A percentile compares a stretch with the other conserved stretches of the same genome.
phyloP scores from a whole-genome alignment of 2,797 vertebrate species.

The Rhinella marina region DNA sequence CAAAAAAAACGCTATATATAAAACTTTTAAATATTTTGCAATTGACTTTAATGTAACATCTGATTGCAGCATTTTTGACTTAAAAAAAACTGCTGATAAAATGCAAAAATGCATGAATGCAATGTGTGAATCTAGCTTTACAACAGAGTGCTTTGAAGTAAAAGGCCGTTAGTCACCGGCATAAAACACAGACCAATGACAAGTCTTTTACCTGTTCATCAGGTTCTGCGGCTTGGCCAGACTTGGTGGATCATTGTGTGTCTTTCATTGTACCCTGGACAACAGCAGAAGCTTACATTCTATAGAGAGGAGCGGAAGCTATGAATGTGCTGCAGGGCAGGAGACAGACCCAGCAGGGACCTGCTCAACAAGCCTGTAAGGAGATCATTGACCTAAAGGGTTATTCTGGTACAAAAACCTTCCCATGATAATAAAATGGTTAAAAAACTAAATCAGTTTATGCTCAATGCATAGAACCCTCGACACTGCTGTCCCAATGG shows the following conservation, averaged over 20 bases:
- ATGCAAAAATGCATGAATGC: no score
- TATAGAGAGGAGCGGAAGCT: background rate
- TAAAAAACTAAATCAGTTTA: no score
- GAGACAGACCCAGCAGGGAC: background rate
- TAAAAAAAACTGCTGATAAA: no score
- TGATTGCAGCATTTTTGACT: no score
- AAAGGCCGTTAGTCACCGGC: background rate
- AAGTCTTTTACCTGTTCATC: constrained; percentile 11
- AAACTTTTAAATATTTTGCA: no score
- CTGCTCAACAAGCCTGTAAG: background rate
- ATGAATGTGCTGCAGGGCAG: constrained; percentile 4
- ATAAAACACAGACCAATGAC: constrained; percentile 3
- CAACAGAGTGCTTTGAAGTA: background rate
- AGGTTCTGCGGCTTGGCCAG: background rate
- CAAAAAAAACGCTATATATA: no score
- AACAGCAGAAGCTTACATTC: background rate
- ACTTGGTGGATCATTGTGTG: background rate
- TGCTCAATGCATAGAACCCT: no score
- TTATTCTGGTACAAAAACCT: no score
- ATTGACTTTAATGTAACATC: no score
- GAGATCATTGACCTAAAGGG: background rate
- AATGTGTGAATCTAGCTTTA: no score
- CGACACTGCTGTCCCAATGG: no score
- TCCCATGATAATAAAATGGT: no score
- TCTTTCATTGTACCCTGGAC: constrained; percentile 29